phyloP scores from a whole-genome alignment of 2,797 vertebrate species.

The Menidia menidia region DNA sequence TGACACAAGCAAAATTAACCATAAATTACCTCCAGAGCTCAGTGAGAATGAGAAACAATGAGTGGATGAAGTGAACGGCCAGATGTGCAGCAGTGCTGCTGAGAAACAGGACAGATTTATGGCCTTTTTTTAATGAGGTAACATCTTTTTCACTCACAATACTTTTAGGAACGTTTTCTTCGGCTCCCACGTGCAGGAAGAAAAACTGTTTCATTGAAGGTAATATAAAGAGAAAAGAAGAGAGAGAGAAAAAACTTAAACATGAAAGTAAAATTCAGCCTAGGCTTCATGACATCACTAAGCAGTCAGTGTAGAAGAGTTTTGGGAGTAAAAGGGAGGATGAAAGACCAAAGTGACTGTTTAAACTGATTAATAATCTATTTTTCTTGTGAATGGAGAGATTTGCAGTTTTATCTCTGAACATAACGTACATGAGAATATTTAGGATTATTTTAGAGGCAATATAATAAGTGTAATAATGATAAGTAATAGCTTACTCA shows the following conservation, averaged over 20 bases:
- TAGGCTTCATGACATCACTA: conserved; percentile 27
- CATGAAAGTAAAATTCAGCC: conserved; percentile 28
- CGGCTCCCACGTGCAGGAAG: conserved; percentile 72
- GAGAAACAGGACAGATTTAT: conserved; percentile 82
- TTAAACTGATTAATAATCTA: conserved; percentile 31
- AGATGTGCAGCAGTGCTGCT: conserved; percentile 79
- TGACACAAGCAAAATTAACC: conserved; percentile 58
- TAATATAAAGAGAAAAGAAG: conserved; percentile 11
- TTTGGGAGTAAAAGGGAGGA: conserved; percentile 53
- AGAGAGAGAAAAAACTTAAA: not conserved
- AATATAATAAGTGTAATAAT: no score
- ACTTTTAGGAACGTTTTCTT: conserved; percentile 71
- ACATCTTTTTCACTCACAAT: conserved; percentile 84
- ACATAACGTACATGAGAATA: not conserved
- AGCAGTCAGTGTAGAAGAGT: conserved; percentile 23
- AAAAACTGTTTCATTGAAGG: conserved; percentile 54
- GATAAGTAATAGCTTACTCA: no score
- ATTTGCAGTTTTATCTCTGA: conserved; percentile 32
- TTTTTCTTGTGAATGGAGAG: conserved; percentile 13
- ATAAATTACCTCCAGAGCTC: conserved; percentile 69
- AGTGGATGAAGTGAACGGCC: conserved; percentile 70
- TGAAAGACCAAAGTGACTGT: conserved; percentile 27
- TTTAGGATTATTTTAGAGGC: no score
- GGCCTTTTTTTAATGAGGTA: conserved; percentile 82
- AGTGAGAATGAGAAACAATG: conserved; percentile 65